Base-by-base conservation (phyloP, 1,140 invertebrate species). In the Dreissena rostriformis region DNA sequence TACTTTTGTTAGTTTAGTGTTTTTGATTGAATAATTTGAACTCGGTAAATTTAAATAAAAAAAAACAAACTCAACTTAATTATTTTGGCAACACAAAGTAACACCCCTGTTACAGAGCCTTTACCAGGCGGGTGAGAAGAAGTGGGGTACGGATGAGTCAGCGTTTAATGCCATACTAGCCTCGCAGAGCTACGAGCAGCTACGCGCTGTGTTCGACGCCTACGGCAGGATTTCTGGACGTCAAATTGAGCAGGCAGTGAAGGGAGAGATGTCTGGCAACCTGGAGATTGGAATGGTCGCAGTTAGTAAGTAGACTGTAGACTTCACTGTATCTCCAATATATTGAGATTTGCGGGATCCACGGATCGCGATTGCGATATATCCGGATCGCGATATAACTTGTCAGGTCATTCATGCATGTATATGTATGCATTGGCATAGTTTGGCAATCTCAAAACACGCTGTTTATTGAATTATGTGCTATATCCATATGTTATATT, bases 121-220 rank as follows among this genome's bases (percentile, higher is more conserved):
- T 51, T 91, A 90, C 55, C 86, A 93, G 87, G 92, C 95, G 51
- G 95, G 95, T 39, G 94, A 94, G 77, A 93, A 92, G 82, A 92
- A 91, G 74, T 91, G 93, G 82, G 95, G 95, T 51, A 95, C 95
- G 26, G 95, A 95, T 88, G 95, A 95, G 86, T 93, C 91, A 53
- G 90, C 89, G 67, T 93, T 93, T 76, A 93, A 93, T 84, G 75
- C 88, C 22, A 90, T 93, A 12, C 71, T 93, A 67, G 90, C 90
- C 0, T 91, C 91, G 10, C 91, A 92, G 71, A 92, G 92, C 78
- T 92, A 87, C 74, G 89, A 91, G 22, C 93, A 94, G 86, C 76
- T 93, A 22, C 73, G 91, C 22, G 91, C 92, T 28, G 90, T 94
- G 29, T 93, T 94, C 90, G 90, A 92, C 74, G 92, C 90, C 17